Percentiles rank a stretch among this genome's conserved stretches.
phyloP scores from a whole-genome alignment of 2,113 vertebrate genomes.

The Solea solea region DNA sequence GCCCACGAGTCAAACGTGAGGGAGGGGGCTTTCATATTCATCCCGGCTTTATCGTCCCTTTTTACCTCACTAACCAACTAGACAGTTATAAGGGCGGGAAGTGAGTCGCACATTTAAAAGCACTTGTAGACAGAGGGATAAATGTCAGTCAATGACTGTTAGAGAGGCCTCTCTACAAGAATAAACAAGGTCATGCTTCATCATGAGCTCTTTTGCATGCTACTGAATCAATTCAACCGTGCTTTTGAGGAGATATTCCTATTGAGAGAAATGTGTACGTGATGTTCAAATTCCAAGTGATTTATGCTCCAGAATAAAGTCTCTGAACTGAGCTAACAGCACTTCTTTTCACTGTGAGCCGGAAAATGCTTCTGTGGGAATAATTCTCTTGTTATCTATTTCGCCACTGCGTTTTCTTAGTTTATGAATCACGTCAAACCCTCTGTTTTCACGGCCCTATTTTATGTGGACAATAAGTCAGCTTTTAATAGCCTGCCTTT shows the following conservation, averaged over 20 bases:
- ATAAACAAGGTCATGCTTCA: constrained; percentile 51
- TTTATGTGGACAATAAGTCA: constrained; percentile 55
- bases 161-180: constrained; percentile 17
- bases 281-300: constrained; percentile 40
- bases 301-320: constrained; percentile 55
- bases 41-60: constrained; percentile 54
- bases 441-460: constrained; percentile 45
- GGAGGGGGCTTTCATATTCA: constrained; percentile 63
- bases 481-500: constrained; percentile 31
- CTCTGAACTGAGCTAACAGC: constrained; percentile 45
- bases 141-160: constrained; percentile 53
- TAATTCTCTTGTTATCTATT: constrained; percentile 47
- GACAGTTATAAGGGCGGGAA: constrained; percentile 53
- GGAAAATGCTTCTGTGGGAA: constrained; percentile 33
- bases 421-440: constrained; percentile 59
- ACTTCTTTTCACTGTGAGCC: constrained; percentile 50
- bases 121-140: constrained; percentile 67
- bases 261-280: constrained; percentile 38
- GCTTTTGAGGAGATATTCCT: constrained; percentile 30
- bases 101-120: constrained; percentile 52
- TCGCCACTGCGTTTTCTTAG: constrained; percentile 32
- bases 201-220: constrained; percentile 1
- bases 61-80: constrained; percentile 19
- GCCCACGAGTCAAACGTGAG: constrained; percentile 20
- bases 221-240: constrained; percentile 34